phyloP scores from a whole-genome alignment of 2,113 vertebrate species.

The Phaethornis superciliosus region DNA sequence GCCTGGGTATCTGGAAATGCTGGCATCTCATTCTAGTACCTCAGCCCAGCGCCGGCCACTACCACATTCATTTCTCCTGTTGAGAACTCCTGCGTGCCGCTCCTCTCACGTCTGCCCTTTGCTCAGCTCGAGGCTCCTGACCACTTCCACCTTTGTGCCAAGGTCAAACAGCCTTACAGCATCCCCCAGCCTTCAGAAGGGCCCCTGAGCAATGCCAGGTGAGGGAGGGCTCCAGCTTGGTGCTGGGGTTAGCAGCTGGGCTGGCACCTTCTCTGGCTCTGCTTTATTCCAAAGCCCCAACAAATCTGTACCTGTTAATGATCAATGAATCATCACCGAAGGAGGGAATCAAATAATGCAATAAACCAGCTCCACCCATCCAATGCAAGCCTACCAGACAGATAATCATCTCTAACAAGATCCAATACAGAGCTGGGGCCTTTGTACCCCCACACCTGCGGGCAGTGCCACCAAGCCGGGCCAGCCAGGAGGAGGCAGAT shows the following conservation, averaged over 20 bases:
- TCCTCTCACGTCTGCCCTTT: constrained; percentile 46
- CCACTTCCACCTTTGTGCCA: neutral
- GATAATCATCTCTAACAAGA: neutral
- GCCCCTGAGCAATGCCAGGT: neutral
- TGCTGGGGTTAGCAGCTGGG: neutral
- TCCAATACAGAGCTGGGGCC: rapidly evolving
- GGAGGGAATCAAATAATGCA: neutral
- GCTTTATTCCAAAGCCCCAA: rapidly evolving
- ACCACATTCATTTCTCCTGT: constrained; percentile 22
- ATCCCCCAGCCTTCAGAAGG: neutral
- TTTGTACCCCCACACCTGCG: neutral
- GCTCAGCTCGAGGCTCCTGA: constrained; percentile 25
- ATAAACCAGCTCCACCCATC: neutral
- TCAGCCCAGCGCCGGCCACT: neutral
- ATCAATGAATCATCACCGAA: neutral
- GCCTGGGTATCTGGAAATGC: neutral
- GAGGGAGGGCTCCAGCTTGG: neutral
- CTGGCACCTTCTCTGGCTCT: too few relatives aligned
- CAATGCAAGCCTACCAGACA: rapidly evolving
- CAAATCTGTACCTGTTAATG: rapidly evolving
- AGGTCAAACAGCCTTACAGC: neutral
- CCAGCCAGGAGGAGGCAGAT: too few relatives aligned
- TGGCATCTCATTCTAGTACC: neutral
- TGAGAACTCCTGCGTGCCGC: constrained; percentile 22
- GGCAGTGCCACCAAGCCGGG: neutral